These are phyloP conservation scores for Tachina fera DNA, from an alignment of 2,888 invertebrate genomes.

Conservation along the genomic window DNA sequence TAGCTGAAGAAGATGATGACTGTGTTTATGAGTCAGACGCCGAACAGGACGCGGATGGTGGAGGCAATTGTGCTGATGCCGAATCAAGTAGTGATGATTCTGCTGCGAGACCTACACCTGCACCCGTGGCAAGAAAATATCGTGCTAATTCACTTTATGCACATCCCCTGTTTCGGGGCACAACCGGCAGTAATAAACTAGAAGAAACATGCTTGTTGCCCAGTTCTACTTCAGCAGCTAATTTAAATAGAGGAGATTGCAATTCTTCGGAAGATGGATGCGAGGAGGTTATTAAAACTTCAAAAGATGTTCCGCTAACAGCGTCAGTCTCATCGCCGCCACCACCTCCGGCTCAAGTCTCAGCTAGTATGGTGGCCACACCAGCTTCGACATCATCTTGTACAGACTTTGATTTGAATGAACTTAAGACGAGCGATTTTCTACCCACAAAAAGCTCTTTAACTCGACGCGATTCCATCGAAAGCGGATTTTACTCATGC, in stretches of 20 bases:
- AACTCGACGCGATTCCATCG: conserved; percentile 92
- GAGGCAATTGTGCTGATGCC: conserved; percentile 81
- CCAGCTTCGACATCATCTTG: conserved; percentile 74
- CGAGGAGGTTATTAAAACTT: conserved; percentile 71
- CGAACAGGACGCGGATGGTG: conserved; percentile 80
- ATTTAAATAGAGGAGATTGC: conserved; percentile 72
- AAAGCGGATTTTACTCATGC: conserved; percentile 95
- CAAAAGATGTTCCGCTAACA: conserved; percentile 51
- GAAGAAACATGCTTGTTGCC: conserved; percentile 50
- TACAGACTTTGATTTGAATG: conserved; percentile 77
- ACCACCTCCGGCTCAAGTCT: conserved; percentile 74
- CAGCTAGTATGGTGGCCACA: conserved; percentile 72
- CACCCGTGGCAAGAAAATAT: conserved; percentile 81
- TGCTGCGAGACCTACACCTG: conserved; percentile 75
- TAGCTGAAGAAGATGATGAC: conserved; percentile 75
- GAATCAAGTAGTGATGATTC: conserved; percentile 82
- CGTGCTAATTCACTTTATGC: conserved; percentile 85
- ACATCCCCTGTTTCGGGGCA: conserved; percentile 84
- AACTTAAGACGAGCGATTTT: conserved; percentile 77
- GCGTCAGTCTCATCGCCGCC: conserved; percentile 69
- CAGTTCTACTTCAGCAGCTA: conserved; percentile 70
- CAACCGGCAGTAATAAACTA: conserved; percentile 70
- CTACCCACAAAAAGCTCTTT: conserved; percentile 81
- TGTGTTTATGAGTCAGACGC: conserved; percentile 77
- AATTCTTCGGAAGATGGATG: conserved; percentile 77